These are phyloP conservation scores for Hafferia zeledoni DNA, from an alignment of 2,797 vertebrate species.

Conservation along the genomic window DNA sequence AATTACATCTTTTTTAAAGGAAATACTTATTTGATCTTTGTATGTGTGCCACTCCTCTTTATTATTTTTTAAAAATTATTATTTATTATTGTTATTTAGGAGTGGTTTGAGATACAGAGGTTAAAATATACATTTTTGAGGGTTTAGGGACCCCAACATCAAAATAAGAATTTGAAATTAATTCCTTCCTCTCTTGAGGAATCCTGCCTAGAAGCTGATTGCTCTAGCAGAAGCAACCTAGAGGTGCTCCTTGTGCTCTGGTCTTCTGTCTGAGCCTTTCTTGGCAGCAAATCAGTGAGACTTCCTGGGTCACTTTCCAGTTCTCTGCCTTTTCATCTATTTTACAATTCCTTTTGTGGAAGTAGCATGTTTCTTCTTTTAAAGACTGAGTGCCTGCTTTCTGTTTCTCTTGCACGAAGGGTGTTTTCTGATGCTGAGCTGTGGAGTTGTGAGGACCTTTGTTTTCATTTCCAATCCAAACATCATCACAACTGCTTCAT, in stretches of 20 bases:
- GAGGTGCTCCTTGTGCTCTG: not conserved
- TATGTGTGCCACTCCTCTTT: not conserved
- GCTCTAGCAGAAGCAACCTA: not conserved
- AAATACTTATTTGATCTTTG: not conserved
- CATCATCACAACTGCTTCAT: not conserved
- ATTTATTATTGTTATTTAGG: not conserved
- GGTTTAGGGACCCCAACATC: not conserved
- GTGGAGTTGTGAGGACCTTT: not conserved
- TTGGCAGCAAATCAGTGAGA: not conserved
- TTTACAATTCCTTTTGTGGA: not conserved
- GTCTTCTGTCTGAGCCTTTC: not conserved
- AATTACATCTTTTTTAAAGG: not conserved
- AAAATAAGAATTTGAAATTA: not conserved
- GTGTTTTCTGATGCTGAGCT: not conserved
- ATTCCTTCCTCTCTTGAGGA: not conserved
- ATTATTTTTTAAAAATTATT: fast-evolving
- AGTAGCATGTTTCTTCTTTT: not conserved
- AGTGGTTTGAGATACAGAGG: not conserved
- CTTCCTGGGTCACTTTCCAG: not conserved
- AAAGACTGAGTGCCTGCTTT: not conserved
- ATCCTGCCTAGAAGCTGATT: not conserved
- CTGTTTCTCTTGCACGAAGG: not conserved
- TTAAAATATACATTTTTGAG: not conserved
- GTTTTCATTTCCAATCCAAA: not conserved
- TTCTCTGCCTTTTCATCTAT: not conserved